Percentiles rank a stretch among this genome's conserved stretches.
Evolutionary conservation across 2,113 vertebrate species (phyloP).

Genomic region (Peromyscus polionotus): DNA sequence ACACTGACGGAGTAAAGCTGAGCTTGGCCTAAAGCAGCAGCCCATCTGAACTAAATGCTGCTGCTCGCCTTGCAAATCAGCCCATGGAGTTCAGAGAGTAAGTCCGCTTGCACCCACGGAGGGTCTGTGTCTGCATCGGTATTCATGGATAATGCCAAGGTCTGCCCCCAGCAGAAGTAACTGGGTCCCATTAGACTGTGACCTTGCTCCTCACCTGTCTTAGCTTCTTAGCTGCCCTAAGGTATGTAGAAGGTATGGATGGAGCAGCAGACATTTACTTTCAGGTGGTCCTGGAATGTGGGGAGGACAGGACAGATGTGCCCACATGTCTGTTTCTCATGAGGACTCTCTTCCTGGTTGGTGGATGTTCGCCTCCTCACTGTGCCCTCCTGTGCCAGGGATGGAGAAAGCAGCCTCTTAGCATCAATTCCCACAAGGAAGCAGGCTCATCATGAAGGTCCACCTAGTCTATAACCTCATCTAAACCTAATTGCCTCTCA

Average conservation of each 20-base stretch:
- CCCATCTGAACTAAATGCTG: conserved; percentile 26
- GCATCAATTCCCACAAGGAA: neutral
- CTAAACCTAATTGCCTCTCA: neutral
- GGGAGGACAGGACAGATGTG: neutral
- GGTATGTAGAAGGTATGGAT: neutral
- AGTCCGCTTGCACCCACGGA: neutral
- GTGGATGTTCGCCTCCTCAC: neutral
- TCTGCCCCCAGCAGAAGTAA: too few species aligned
- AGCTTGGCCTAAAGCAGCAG: conserved; percentile 22
- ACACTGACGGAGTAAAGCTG: conserved; percentile 8
- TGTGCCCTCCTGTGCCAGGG: neutral
- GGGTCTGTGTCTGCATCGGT: conserved; percentile 20
- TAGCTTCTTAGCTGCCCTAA: too few species aligned
- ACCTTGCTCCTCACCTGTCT: too few species aligned
- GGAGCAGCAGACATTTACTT: neutral
- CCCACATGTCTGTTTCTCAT: neutral
- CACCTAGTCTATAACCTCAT: neutral
- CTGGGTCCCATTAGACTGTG: neutral
- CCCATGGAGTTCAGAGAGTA: conserved; percentile 45
- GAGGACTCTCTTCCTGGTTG: neutral
- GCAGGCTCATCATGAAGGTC: neutral
- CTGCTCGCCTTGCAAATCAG: conserved; percentile 64
- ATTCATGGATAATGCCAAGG: accelerated
- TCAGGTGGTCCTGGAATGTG: too few species aligned
- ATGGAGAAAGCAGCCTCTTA: neutral